phyloP scores from a whole-genome alignment of 2,113 vertebrate genomes.

The Callorhinus ursinus region DNA sequence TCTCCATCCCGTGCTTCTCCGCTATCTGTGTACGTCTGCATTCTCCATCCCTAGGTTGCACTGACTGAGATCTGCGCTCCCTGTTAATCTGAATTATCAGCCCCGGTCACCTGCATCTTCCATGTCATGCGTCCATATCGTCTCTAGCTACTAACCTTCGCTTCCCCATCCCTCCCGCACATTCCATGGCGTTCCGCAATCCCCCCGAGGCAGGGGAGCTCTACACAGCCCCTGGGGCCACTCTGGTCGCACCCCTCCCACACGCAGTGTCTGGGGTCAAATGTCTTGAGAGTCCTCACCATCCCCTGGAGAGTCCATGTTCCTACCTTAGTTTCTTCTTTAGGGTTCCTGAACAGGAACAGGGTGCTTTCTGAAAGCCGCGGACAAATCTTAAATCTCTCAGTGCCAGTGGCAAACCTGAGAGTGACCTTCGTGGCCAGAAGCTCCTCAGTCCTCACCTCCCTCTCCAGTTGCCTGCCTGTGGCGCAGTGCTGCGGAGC shows the following conservation, averaged over 20 bases:
- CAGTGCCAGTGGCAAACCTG: background rate
- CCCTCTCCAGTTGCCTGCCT: slow-evolving; percentile 35
- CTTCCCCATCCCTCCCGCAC: background rate
- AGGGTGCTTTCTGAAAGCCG: slow-evolving; percentile 30
- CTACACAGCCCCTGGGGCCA: background rate
- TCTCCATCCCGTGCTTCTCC: slow-evolving; percentile 44
- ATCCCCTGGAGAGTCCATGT: slow-evolving; percentile 15
- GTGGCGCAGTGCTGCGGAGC: slow-evolving; percentile 78
- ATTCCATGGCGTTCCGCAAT: background rate
- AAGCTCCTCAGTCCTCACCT: background rate
- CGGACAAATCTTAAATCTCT: slow-evolving; percentile 38
- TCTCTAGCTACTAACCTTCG: background rate
- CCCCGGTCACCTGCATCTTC: slow-evolving; percentile 27
- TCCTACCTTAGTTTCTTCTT: slow-evolving; percentile 68
- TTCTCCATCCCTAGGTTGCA: slow-evolving; percentile 30
- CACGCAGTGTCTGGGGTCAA: background rate
- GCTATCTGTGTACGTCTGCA: slow-evolving; percentile 24
- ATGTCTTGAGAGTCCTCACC: slow-evolving; percentile 25
- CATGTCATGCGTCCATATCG: background rate
- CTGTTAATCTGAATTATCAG: slow-evolving; percentile 11
- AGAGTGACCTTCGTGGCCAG: slow-evolving; percentile 62
- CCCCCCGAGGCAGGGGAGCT: background rate
- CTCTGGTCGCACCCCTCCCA: slow-evolving; percentile 4
- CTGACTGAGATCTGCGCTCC: background rate
- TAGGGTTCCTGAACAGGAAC: background rate